Percentiles rank a stretch among this genome's conserved stretches.
Evolutionary conservation across 2,113 vertebrate species (phyloP).

Genomic region (Vidua chalybeata): DNA sequence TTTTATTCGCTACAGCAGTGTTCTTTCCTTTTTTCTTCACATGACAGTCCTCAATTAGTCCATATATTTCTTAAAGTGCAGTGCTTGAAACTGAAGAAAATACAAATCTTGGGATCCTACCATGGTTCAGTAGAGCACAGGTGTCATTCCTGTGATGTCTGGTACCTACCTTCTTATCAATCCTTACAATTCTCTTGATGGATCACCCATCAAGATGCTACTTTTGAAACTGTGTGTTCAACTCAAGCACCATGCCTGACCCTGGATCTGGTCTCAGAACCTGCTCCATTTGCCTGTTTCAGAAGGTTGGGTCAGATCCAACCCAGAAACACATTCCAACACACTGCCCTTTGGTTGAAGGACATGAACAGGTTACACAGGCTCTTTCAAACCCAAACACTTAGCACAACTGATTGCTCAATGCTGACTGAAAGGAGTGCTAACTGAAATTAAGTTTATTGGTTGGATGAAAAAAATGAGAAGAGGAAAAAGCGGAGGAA

Average conservation of each 20-base stretch:
- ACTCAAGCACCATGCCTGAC: neutral
- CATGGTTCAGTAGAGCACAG: neutral
- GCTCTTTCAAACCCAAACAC: neutral
- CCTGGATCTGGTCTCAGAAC: neutral
- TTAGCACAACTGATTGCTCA: neutral
- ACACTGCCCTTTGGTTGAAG: neutral
- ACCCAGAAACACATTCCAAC: neutral
- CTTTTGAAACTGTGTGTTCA: neutral
- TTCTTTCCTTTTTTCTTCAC: neutral
- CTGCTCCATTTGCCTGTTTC: neutral
- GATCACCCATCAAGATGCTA: neutral
- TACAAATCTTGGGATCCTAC: neutral
- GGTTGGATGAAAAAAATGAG: neutral
- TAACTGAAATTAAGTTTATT: neutral
- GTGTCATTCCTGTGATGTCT: neutral
- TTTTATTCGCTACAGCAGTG: neutral
- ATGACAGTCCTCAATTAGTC: neutral
- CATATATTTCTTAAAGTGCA: neutral
- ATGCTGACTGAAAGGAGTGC: neutral
- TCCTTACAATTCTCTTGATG: neutral
- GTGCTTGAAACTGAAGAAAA: neutral
- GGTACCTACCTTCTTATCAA: neutral
- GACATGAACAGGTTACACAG: neutral
- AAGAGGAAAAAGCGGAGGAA: neutral
- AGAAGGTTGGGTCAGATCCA: neutral